Percentiles rank a stretch among this genome's conserved stretches.
Conservation (phyloP, 2,797 vertebrate species). For the Clarias pachynema region DNA sequence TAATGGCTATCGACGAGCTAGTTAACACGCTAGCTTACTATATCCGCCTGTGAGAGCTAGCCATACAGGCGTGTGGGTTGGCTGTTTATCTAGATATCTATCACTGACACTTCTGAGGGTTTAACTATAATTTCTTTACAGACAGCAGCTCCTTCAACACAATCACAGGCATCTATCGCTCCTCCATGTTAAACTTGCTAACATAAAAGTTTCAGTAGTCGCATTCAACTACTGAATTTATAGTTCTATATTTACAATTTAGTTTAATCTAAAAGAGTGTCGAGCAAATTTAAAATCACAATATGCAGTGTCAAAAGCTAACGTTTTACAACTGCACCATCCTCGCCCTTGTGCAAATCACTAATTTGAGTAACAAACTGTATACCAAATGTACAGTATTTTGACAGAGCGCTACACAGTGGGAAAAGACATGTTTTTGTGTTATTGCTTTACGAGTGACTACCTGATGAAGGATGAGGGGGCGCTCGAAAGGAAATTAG, state of each 20-base stretch:
- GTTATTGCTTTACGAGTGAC: conserved; percentile 26
- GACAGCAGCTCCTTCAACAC: conserved; percentile 22
- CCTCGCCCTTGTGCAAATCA: neutral
- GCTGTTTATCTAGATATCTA: conserved; percentile 7
- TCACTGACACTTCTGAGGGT: neutral
- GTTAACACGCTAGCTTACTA: conserved; percentile 12
- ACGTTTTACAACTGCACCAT: neutral
- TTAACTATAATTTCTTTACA: neutral
- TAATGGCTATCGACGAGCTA: conserved; percentile 28
- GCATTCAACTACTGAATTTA: neutral
- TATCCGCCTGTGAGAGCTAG: neutral
- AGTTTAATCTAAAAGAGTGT: too few relatives aligned
- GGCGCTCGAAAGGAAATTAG: conserved; percentile 63
- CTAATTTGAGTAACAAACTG: neutral
- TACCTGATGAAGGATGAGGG: conserved; percentile 59
- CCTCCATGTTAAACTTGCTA: conserved; percentile 52
- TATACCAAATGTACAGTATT: neutral
- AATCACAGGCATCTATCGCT: conserved; percentile 28
- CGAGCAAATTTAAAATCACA: neutral
- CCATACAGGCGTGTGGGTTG: conserved; percentile 1
- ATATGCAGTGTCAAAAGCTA: neutral
- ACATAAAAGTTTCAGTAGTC: conserved; percentile 12
- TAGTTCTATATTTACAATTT: neutral
- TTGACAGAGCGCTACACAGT: neutral
- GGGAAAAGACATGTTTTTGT: neutral